Conservation (phyloP, 1,140 invertebrate species). For the Nasonia vitripennis region DNA sequence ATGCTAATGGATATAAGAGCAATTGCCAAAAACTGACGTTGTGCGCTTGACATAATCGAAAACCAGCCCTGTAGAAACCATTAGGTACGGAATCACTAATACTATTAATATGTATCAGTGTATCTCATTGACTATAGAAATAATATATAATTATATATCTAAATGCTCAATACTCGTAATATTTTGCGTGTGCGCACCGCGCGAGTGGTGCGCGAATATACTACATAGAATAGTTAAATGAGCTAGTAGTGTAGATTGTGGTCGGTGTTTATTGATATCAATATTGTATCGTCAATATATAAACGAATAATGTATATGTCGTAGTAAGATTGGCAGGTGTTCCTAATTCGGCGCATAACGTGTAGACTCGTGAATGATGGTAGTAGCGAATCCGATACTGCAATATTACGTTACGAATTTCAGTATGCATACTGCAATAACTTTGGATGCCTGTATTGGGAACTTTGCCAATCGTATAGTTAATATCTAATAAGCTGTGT, state of each 20-base stretch:
- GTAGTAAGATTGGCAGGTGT: conserved; percentile 63
- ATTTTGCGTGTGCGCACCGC: conserved; percentile 69
- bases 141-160: conserved; percentile 51
- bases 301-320: conserved; percentile 68
- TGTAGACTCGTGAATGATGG: no score
- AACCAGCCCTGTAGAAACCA: conserved; percentile 74
- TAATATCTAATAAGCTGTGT: conserved; percentile 72
- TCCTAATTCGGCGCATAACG: neutral
- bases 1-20: conserved; percentile 55
- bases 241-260: conserved; percentile 75
- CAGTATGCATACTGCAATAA: neutral
- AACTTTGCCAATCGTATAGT: conserved; percentile 67
- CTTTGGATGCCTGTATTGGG: conserved; percentile 42
- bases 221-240: conserved; percentile 69
- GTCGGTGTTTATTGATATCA: conserved; percentile 71
- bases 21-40: conserved; percentile 61
- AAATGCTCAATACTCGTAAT: conserved; percentile 70
- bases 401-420: no score
- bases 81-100: conserved; percentile 74
- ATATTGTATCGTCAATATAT: conserved; percentile 72
- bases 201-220: conserved; percentile 56
- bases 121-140: conserved; percentile 70
- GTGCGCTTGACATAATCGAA: conserved; percentile 72
- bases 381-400: no score
- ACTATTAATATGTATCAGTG: conserved; percentile 75